These are phyloP conservation scores for rat (Rattus norvegicus) DNA, from an alignment of 2,113 vertebrate species.

Conservation along the genomic window DNA sequence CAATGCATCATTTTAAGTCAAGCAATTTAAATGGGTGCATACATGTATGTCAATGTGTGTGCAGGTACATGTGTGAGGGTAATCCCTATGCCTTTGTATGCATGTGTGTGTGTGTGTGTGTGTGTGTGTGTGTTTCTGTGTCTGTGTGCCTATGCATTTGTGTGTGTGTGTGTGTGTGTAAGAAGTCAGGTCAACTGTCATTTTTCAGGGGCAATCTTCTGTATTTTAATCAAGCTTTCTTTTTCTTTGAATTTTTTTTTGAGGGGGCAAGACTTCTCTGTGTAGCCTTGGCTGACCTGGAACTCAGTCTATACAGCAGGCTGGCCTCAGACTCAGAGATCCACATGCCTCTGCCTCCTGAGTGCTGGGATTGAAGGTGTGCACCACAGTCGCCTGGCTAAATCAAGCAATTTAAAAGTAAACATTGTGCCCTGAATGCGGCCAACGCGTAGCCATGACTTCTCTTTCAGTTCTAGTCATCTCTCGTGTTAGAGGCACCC, in stretches of 20 bases:
- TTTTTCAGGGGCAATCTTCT: neutral
- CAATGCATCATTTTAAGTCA: neutral
- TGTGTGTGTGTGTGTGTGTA: neutral
- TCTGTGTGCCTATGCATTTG: no score
- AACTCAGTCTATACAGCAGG: neutral
- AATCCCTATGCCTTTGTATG: neutral
- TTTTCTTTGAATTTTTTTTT: neutral
- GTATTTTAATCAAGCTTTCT: neutral
- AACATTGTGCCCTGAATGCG: neutral
- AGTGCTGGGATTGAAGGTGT: neutral
- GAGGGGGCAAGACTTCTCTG: neutral
- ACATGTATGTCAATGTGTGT: neutral
- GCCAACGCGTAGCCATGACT: neutral
- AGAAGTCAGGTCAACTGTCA: neutral
- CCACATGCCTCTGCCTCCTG: neutral
- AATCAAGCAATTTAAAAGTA: neutral
- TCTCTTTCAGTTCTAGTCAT: neutral
- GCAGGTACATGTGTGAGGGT: neutral
- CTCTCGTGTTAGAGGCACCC: neutral
- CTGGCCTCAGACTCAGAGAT: neutral
- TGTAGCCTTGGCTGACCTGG: neutral
- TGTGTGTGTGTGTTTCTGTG: neutral
- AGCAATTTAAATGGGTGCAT: neutral
- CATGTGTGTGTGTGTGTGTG: neutral
- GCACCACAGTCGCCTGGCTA: neutral